Evolutionary conservation across 1,140 invertebrate species (phyloP).

Genomic region (Microplitis demolitor): DNA sequence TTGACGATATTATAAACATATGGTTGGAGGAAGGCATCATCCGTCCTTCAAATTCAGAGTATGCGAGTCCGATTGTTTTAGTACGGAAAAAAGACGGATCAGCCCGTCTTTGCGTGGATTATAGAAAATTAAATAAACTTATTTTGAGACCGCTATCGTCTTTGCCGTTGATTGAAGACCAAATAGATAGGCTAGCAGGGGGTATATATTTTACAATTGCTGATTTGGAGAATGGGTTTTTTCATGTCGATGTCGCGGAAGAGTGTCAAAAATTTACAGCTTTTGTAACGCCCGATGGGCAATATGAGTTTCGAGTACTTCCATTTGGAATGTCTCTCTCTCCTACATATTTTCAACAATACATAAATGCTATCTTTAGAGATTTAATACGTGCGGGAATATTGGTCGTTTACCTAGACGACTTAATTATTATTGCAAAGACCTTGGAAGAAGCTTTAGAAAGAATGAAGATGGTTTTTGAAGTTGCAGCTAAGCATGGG

Average conservation of each 20-base stretch:
- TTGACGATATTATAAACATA: conserved; percentile 8
- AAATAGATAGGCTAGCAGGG: conserved; percentile 22
- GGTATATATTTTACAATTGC: conserved; percentile 47
- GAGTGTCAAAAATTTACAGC: conserved; percentile 47
- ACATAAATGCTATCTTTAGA: conserved; percentile 15
- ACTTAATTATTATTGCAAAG: conserved; percentile 39
- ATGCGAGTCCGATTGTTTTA: conserved; percentile 25
- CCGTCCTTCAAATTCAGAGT: conserved; percentile 19
- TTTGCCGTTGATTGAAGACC: conserved; percentile 27
- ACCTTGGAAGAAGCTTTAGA: conserved; percentile 22
- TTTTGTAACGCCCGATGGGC: conserved; percentile 12
- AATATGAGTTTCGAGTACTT: conserved; percentile 15
- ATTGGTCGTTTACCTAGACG: conserved; percentile 43
- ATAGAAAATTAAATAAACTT: conserved; percentile 25
- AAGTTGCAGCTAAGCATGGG: conserved; percentile 15
- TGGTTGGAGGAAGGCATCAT: conserved; percentile 23
- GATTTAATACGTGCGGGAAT: conserved; percentile 24
- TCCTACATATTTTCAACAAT: conserved; percentile 38
- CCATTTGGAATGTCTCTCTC: conserved; percentile 13
- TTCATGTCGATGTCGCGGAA: conserved; percentile 47
- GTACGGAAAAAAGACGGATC: conserved; percentile 26
- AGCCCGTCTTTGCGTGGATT: conserved; percentile 28
- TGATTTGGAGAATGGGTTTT: conserved; percentile 13
- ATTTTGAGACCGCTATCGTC: conserved; percentile 23
- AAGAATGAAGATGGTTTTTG: conserved; percentile 33